These are phyloP conservation scores for Limnodromus scolopaceus DNA, from an alignment of 2,797 vertebrate species.

Conservation along the genomic window DNA sequence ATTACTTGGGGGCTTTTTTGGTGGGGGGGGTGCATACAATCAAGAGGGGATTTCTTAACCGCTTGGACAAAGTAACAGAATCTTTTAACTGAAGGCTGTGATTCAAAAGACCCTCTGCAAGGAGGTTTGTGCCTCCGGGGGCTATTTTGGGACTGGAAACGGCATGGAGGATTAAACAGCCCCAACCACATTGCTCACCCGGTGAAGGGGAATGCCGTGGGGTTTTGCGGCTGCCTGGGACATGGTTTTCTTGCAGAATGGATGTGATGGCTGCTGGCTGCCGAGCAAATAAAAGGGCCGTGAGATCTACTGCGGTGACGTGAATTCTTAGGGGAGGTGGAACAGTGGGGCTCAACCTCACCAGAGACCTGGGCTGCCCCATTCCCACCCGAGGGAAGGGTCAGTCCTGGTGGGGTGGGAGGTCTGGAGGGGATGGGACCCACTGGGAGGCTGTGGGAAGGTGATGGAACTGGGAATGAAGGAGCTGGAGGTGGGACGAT, in stretches of 20 bases:
- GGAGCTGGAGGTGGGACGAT: neutral
- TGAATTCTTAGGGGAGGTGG: neutral
- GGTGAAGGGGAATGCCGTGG: neutral
- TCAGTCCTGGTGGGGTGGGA: rapidly evolving
- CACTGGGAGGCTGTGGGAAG: neutral
- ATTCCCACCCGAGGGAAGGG: neutral
- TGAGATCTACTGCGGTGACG: neutral
- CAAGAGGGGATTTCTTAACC: neutral
- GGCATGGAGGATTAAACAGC: neutral
- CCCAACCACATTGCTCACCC: rapidly evolving
- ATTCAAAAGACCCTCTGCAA: neutral
- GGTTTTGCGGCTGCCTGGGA: neutral
- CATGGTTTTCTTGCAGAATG: neutral
- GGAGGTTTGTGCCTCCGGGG: neutral
- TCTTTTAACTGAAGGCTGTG: neutral
- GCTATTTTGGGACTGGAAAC: neutral
- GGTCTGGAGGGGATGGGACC: rapidly evolving
- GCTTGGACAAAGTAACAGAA: neutral
- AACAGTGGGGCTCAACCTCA: neutral
- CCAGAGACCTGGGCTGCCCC: neutral
- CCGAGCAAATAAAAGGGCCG: neutral
- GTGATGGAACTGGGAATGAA: neutral
- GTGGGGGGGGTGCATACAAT: rapidly evolving
- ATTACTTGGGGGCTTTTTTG: neutral
- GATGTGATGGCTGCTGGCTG: neutral